Percentiles rank a stretch among this genome's conserved stretches.
phyloP scores from a whole-genome alignment of 2,888 invertebrate genomes.

The Drosophila mimetica region DNA sequence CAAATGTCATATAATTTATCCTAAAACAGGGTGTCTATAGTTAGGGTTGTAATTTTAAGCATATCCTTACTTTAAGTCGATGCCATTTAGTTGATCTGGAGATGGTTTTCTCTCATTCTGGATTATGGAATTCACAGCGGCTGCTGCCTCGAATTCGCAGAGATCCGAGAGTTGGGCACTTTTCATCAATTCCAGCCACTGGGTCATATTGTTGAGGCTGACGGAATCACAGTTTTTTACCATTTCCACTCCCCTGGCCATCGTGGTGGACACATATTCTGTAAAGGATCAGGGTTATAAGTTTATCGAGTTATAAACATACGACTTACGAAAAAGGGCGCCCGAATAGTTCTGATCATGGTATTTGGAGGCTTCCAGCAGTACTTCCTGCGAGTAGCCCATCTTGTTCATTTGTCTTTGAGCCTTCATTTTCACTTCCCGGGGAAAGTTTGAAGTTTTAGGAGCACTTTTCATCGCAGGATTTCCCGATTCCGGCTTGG shows the following conservation, averaged over 20 bases:
- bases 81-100: conserved; percentile 43
- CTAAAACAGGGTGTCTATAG: too few relatives aligned
- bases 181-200: conserved; percentile 76
- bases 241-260: conserved; percentile 55
- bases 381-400: conserved; percentile 45
- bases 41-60: too few relatives aligned
- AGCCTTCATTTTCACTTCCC: conserved; percentile 17
- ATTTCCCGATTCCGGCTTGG: background rate
- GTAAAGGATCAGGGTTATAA: too few relatives aligned
- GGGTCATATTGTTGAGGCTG: conserved; percentile 70
- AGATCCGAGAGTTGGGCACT: conserved; percentile 43
- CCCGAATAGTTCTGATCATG: conserved; percentile 6
- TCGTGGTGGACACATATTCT: conserved; percentile 70
- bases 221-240: conserved; percentile 75
- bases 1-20: too few relatives aligned
- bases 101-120: conserved; percentile 67
- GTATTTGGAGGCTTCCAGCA: conserved; percentile 22
- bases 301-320: background rate
- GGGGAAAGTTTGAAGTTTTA: background rate
- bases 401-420: conserved; percentile 36
- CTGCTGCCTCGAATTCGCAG: conserved; percentile 75
- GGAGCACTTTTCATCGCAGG: background rate
- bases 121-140: conserved; percentile 69
- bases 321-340: conserved; percentile 41
- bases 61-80: conserved; percentile 55